These are phyloP conservation scores for Sus cebifrons DNA, from an alignment of 2,797 vertebrate species.

Conservation along the genomic window DNA sequence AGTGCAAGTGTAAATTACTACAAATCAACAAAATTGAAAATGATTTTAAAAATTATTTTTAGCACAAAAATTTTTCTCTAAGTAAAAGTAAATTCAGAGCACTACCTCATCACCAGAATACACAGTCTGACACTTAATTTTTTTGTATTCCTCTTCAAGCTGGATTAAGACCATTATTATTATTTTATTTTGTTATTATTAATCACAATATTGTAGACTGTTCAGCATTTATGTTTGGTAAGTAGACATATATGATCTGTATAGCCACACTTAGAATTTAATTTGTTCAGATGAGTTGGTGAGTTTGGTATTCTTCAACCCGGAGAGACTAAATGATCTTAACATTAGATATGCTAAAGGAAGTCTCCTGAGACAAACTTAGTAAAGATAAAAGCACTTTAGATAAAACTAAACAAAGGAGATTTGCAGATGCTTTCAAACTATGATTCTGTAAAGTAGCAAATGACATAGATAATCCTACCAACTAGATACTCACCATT, in stretches of 20 bases:
- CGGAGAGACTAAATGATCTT: constrained; percentile 10
- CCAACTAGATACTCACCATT: constrained; percentile 12
- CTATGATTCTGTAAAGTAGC: constrained; percentile 21
- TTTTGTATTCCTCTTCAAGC: constrained; percentile 27
- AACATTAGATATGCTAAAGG: constrained; percentile 13
- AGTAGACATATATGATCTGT: neutral
- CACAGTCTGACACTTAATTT: neutral
- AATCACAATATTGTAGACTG: constrained; percentile 58
- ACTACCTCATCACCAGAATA: neutral
- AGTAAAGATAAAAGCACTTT: constrained; percentile 28
- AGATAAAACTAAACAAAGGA: constrained; percentile 60
- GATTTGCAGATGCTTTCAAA: constrained; percentile 49
- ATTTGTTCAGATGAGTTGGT: constrained; percentile 46
- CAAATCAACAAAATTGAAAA: constrained; percentile 69
- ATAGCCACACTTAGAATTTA: constrained; percentile 54
- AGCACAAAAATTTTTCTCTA: constrained; percentile 43
- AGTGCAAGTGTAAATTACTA: constrained; percentile 61
- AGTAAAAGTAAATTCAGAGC: constrained; percentile 51
- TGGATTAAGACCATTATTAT: constrained; percentile 24
- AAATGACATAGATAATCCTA: constrained; percentile 24
- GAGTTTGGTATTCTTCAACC: constrained; percentile 46
- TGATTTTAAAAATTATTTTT: constrained; percentile 54
- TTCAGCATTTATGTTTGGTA: constrained; percentile 56
- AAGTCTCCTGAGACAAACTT: constrained; percentile 26
- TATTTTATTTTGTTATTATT: neutral